Conservation (phyloP, 1,140 invertebrate genomes). For the Caenorhabditis briggsae region DNA sequence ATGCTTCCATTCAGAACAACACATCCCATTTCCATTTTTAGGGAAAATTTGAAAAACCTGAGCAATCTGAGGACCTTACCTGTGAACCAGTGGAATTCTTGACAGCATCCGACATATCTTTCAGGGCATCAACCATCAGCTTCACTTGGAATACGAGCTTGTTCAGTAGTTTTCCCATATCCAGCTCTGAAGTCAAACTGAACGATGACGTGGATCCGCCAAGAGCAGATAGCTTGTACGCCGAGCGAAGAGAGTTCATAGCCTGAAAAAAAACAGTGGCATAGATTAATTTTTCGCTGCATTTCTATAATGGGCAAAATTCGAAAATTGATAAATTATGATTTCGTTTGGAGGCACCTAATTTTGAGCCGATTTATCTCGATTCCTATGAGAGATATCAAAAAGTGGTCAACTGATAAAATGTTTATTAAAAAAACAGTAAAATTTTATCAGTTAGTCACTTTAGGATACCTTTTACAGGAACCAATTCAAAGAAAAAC, state of each 20-base stretch:
- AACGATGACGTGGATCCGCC: constrained; percentile 54
- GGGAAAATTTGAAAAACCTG: neutral
- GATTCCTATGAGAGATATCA: too few relatives aligned
- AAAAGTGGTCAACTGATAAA: too few relatives aligned
- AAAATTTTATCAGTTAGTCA: too few relatives aligned
- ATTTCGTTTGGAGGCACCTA: too few relatives aligned
- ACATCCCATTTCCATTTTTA: too few relatives aligned
- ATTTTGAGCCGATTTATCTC: too few relatives aligned
- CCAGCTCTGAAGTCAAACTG: constrained; percentile 79
- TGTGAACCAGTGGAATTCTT: constrained; percentile 71
- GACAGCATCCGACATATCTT: constrained; percentile 84
- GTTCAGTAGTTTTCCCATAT: constrained; percentile 88
- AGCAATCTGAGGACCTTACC: constrained; percentile 61
- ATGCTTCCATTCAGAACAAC: too few relatives aligned
- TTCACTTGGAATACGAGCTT: constrained; percentile 93
- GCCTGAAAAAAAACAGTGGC: constrained; percentile 69
- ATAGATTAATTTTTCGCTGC: neutral
- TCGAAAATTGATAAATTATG: neutral
- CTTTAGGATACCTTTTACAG: too few relatives aligned
- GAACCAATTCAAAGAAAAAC: too few relatives aligned
- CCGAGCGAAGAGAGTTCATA: constrained; percentile 74
- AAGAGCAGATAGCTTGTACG: constrained; percentile 70
- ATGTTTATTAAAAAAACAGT: too few relatives aligned
- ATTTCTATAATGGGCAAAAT: neutral
- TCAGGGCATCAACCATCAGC: constrained; percentile 89